These are phyloP conservation scores for Crotophaga sulcirostris DNA, from an alignment of 2,113 vertebrate genomes.

Conservation along the genomic window DNA sequence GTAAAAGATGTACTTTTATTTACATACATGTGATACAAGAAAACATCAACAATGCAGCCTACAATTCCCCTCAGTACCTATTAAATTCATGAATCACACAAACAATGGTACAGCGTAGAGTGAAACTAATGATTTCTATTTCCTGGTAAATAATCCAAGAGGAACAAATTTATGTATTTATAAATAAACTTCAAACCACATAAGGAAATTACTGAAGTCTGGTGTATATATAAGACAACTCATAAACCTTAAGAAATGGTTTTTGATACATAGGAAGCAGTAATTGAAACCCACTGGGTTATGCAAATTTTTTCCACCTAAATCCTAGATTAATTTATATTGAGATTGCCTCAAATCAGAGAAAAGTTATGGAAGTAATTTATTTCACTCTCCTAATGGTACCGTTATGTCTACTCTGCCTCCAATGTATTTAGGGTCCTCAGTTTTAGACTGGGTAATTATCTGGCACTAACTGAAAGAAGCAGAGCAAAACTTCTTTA, in stretches of 20 bases:
- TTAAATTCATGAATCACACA: background rate
- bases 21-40: background rate
- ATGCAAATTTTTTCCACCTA: background rate
- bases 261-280: background rate
- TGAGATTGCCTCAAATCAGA: background rate
- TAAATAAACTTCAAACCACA: background rate
- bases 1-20: background rate
- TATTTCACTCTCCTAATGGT: background rate
- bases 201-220: background rate
- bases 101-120: background rate
- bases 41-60: background rate
- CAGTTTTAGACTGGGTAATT: background rate
- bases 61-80: background rate
- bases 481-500: background rate
- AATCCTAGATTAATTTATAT: conserved; percentile 13
- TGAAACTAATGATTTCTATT: background rate
- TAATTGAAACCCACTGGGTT: background rate
- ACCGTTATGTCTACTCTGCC: background rate
- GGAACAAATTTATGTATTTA: background rate
- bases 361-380: background rate
- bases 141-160: background rate
- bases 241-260: background rate
- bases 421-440: background rate
- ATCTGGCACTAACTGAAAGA: background rate
- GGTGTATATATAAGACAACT: background rate